Conservation (phyloP, 1,140 invertebrate genomes). For the Heterodera carotae region DNA sequence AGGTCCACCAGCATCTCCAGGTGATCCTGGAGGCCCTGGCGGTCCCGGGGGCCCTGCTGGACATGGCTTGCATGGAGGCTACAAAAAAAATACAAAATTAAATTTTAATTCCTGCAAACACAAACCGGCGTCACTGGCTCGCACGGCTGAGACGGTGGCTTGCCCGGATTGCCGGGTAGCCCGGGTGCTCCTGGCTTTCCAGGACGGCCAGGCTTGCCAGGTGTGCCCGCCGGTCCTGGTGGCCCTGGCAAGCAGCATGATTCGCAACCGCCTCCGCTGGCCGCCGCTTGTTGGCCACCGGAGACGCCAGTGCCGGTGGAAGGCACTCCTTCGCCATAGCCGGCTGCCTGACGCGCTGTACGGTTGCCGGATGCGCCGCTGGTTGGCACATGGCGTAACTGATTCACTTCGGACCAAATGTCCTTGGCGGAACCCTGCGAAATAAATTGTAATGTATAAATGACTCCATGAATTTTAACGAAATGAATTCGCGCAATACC, state of each 20-base stretch:
- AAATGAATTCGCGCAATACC: constrained; percentile 29
- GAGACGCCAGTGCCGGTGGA: constrained; percentile 29
- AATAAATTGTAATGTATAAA: not conserved
- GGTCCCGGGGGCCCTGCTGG: constrained; percentile 41
- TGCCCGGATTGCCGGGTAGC: constrained; percentile 46
- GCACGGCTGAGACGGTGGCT: constrained; percentile 44
- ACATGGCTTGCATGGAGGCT: constrained; percentile 49
- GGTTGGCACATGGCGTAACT: constrained; percentile 46
- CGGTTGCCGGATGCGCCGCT: constrained; percentile 38
- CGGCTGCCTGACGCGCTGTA: constrained; percentile 55
- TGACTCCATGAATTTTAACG: not conserved
- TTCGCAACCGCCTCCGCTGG: constrained; percentile 54
- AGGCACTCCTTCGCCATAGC: constrained; percentile 51
- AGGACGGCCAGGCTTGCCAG: constrained; percentile 47
- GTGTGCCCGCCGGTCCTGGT: constrained; percentile 45
- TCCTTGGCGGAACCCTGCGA: constrained; percentile 59
- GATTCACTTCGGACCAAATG: constrained; percentile 60
- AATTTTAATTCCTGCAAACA: not conserved
- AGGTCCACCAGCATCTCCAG: constrained; percentile 38
- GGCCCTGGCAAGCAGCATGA: constrained; percentile 57
- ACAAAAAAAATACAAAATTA: not conserved
- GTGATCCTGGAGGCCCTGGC: constrained; percentile 38
- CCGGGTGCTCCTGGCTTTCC: constrained; percentile 47
- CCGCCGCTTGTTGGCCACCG: constrained; percentile 33
- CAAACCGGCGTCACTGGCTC: constrained; percentile 46